These are phyloP conservation scores for Cephus pygmeus DNA, from an alignment of 2,888 invertebrate species.

Conservation along the genomic window DNA sequence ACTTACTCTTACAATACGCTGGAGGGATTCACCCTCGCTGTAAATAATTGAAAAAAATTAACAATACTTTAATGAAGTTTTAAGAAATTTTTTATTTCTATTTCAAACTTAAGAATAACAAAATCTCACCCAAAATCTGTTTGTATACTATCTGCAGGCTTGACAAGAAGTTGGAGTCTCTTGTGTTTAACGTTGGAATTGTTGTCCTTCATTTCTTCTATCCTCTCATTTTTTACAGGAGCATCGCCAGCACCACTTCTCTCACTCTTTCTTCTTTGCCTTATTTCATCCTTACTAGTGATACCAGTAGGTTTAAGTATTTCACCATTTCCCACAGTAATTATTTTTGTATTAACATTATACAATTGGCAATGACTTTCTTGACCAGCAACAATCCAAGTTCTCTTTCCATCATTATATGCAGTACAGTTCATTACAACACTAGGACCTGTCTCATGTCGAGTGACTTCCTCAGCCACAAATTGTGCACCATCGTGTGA, in stretches of 20 bases:
- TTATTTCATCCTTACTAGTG: conserved; percentile 58
- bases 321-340: conserved; percentile 64
- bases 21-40: conserved; percentile 79
- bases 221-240: conserved; percentile 23
- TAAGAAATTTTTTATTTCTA: background rate
- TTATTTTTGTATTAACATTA: conserved; percentile 71
- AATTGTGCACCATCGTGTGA: conserved; percentile 86
- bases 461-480: conserved; percentile 87
- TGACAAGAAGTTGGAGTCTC: conserved; percentile 79
- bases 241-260: conserved; percentile 36
- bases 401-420: conserved; percentile 77
- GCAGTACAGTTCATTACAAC: conserved; percentile 94
- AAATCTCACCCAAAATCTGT: conserved; percentile 80
- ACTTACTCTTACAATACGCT: conserved; percentile 86
- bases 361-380: conserved; percentile 92
- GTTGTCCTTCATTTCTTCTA: conserved; percentile 48
- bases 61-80: conserved; percentile 4
- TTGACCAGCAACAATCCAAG: conserved; percentile 88
- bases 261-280: conserved; percentile 71
- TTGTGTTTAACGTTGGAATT: conserved; percentile 61
- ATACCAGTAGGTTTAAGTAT: conserved; percentile 67
- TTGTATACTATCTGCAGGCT: conserved; percentile 83
- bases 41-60: conserved; percentile 27
- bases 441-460: conserved; percentile 88
- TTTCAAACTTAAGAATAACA: background rate